Evolutionary conservation across 2,888 invertebrate species (phyloP).

Genomic region (Torymus tubicola): DNA sequence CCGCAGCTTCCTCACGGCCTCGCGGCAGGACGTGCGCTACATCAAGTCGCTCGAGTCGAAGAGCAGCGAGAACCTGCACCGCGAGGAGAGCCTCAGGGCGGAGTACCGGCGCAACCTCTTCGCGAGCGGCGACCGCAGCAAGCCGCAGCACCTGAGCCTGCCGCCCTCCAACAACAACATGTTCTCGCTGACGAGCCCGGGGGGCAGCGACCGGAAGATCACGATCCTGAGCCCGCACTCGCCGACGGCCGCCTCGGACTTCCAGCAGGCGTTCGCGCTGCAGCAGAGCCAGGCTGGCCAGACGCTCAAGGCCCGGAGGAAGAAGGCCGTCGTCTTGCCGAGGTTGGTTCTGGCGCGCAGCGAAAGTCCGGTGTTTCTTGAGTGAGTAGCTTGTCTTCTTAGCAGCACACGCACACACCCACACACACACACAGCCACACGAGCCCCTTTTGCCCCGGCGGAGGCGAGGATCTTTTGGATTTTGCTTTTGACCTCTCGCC

Average conservation of each 20-base stretch:
- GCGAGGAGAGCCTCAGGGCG: constrained; percentile 80
- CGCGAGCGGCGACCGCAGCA: constrained; percentile 79
- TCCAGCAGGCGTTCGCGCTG: constrained; percentile 79
- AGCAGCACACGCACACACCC: background rate
- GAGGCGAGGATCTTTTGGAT: no score
- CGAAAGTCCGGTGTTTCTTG: constrained; percentile 82
- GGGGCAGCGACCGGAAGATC: constrained; percentile 80
- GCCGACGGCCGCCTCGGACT: constrained; percentile 82
- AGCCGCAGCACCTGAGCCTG: constrained; percentile 83
- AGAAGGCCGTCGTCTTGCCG: constrained; percentile 83
- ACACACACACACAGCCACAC: no score
- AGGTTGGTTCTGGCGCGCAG: constrained; percentile 86
- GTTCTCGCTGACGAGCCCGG: constrained; percentile 78
- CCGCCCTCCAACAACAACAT: constrained; percentile 83
- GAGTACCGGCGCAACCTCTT: constrained; percentile 83
- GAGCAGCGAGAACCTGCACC: constrained; percentile 81
- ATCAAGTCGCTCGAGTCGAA: constrained; percentile 78
- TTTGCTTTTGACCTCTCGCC: no score
- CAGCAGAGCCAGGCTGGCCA: constrained; percentile 60
- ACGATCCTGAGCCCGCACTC: constrained; percentile 89
- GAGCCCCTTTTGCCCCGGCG: no score
- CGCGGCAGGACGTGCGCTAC: constrained; percentile 82
- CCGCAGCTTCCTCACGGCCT: constrained; percentile 82
- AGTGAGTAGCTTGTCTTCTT: constrained; percentile 77
- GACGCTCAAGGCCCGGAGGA: constrained; percentile 81